Evolutionary conservation across 2,113 vertebrate genomes (phyloP), one percentile per base, ranked within the genome.

Genomic region (Notarius lentiginosus): DNA sequence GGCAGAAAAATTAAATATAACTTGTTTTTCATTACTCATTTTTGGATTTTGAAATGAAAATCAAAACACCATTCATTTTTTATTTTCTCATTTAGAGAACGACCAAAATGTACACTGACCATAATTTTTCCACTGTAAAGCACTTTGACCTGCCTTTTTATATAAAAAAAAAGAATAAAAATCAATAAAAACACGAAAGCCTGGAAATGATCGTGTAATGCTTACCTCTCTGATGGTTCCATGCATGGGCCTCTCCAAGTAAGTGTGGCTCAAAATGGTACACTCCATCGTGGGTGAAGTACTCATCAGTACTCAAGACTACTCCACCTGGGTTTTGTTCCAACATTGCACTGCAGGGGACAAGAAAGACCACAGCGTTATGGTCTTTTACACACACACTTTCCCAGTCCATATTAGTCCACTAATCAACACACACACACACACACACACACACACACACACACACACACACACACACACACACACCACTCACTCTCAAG

Each of bases 181-280:
- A 34, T 7, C 7, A 27, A 24, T 17, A 17, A n/a, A 55, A 12
- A 0, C 41, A 30, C 30, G 55, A 55, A 27, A 15, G 20, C 53
- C 3, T 58, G 15, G 7, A 58, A 58, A 79, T 30, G 15, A 5
- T 18, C 56, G 7, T 70, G 12, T 56, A 22, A 60, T 41, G 41
- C 87, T 95, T 93, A 98, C 98, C 97, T 97, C 95, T 94, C 85
- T 95, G 95, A 86, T 97, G 96, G 91, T 98, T 99, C 98, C 98
- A 99, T 20, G 96, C 96, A 87, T 99, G 98, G 49, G 98, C 98
- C 89, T 98, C 96, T 86, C 93, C 95, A 88, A 99, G 93, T 68
- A 90, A 92, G 85, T 89, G 58, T 0, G 95, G 91, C 92, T 98
- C 94, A 94, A 94, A 99, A 63, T 90, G 91, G 92, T 99, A 99